A percentile compares a stretch with the other conserved stretches of the same genome.
These are phyloP conservation scores for Temnothorax ravouxi DNA, from an alignment of 2,888 invertebrate genomes.

Conservation along the genomic window DNA sequence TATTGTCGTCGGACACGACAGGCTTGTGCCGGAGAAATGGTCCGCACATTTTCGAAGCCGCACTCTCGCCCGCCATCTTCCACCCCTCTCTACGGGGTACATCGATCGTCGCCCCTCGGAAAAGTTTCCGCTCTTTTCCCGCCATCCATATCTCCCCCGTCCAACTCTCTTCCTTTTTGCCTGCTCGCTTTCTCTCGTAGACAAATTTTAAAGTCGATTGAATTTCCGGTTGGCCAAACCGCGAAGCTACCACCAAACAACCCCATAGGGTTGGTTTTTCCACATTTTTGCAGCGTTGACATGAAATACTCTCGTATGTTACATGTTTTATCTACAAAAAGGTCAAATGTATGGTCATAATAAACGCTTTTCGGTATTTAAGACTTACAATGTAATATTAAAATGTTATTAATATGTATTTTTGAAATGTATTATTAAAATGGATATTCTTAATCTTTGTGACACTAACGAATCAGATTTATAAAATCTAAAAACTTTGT, in stretches of 20 bases:
- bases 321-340: conserved; percentile 55
- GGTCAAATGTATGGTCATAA: conserved; percentile 36
- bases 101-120: conserved; percentile 52
- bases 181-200: conserved; percentile 46
- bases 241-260: conserved; percentile 56
- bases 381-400: not conserved
- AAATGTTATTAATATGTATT: too few relatives aligned
- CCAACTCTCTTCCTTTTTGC: conserved; percentile 27
- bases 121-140: conserved; percentile 51
- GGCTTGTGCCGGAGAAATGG: conserved; percentile 76
- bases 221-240: conserved; percentile 66
- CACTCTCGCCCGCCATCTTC: conserved; percentile 47
- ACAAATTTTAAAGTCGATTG: conserved; percentile 73
- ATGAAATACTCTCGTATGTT: conserved; percentile 43
- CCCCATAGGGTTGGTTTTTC: conserved; percentile 53
- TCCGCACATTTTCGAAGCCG: conserved; percentile 78
- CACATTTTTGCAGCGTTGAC: conserved; percentile 46
- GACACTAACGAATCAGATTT: not conserved
- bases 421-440: not conserved
- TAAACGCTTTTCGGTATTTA: conserved; percentile 27
- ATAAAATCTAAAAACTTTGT: not conserved
- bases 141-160: conserved; percentile 32
- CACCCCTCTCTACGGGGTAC: conserved; percentile 47
- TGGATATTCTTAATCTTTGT: not conserved
- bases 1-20: conserved; percentile 73